Evolutionary conservation across 2,797 vertebrate species (phyloP).

Genomic region (Mus caroli): DNA sequence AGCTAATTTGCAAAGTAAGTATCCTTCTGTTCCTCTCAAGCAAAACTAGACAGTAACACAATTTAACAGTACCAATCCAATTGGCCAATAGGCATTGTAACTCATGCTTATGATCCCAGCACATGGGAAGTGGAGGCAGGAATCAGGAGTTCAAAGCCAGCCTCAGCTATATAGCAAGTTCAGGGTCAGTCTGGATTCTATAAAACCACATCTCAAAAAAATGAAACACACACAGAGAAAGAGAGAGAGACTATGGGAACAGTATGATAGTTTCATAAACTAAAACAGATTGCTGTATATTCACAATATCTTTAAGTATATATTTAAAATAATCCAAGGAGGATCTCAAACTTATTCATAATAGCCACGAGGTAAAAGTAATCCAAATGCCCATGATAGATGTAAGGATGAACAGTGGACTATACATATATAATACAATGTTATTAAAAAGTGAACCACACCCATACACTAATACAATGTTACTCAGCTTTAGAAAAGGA

Average conservation of each 20-base stretch:
- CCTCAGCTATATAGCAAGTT: not conserved
- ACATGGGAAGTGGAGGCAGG: not conserved
- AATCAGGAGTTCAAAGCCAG: not conserved
- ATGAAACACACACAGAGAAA: not conserved
- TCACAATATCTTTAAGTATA: not conserved
- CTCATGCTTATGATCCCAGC: not conserved
- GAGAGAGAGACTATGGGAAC: not conserved
- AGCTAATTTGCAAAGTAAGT: conserved; percentile 50
- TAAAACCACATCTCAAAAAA: not conserved
- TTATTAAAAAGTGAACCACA: not conserved
- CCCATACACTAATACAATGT: not conserved
- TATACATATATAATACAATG: not conserved
- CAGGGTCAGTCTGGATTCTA: not conserved
- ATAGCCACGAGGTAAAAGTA: not conserved
- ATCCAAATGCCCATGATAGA: not conserved
- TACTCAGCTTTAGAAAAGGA: conserved; percentile 18
- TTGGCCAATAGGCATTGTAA: not conserved
- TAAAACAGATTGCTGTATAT: not conserved
- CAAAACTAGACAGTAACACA: conserved; percentile 38
- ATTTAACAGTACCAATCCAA: not conserved
- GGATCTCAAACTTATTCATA: not conserved
- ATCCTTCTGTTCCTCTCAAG: conserved; percentile 14
- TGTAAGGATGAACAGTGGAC: not conserved
- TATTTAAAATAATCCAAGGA: conserved; percentile 26
- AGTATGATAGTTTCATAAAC: not conserved